A percentile compares a stretch with the other conserved stretches of the same genome.
Evolutionary conservation across 2,113 vertebrate species (phyloP).

Genomic region (Pogona vitticeps): DNA sequence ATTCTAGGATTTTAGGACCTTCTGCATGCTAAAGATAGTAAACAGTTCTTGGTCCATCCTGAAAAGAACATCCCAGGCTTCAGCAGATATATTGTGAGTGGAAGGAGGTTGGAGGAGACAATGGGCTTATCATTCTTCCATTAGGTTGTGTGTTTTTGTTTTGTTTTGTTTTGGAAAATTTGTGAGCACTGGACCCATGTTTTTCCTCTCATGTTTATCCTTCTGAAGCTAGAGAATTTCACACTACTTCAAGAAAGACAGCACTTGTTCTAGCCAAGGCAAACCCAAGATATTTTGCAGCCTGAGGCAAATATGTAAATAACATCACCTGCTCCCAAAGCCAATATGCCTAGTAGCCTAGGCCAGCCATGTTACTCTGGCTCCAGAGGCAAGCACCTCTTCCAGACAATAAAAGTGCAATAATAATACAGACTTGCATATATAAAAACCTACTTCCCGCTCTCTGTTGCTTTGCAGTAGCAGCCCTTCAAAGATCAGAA

Average conservation of each 20-base stretch:
- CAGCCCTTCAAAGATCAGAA: not conserved
- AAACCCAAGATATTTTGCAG: not conserved
- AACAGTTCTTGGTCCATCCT: not conserved
- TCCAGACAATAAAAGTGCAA: too few species aligned
- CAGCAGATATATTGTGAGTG: not conserved
- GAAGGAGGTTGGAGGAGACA: too few species aligned
- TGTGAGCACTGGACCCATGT: not conserved
- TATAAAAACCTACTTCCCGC: not conserved
- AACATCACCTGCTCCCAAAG: not conserved
- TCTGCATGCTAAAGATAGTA: not conserved
- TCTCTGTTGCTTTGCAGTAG: not conserved
- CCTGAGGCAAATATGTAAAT: not conserved
- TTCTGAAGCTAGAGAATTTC: not conserved
- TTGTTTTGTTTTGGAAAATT: too few species aligned
- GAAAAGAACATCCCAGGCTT: not conserved
- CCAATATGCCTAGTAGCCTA: not conserved
- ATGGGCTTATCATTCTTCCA: not conserved
- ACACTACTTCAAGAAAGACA: too few species aligned
- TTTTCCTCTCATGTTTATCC: not conserved
- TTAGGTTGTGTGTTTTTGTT: too few species aligned
- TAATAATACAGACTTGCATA: not conserved
- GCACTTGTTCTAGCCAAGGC: too few species aligned
- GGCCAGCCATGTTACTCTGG: not conserved
- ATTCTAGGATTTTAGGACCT: too few species aligned
- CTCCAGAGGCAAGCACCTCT: too few species aligned